Evolutionary conservation across 2,113 vertebrate genomes (phyloP).

Genomic region (Psettodes erumei): DNA sequence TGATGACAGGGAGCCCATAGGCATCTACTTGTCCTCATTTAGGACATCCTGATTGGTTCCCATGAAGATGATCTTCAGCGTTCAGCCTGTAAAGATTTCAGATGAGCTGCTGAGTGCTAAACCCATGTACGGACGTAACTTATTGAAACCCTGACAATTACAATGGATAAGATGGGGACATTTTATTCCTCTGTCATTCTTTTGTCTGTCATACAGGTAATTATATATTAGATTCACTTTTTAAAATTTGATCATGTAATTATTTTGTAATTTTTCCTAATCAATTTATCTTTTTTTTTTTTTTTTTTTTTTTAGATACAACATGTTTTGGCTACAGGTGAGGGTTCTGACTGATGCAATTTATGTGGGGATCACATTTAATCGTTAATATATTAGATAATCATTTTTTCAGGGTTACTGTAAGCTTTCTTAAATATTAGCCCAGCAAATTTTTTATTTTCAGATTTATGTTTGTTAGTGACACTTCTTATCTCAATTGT

Average conservation of each 20-base stretch:
- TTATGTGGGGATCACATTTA: background rate
- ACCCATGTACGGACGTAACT: slow-evolving; percentile 44
- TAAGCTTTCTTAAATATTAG: background rate
- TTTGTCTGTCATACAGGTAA: slow-evolving; percentile 79
- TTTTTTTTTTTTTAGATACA: slow-evolving; percentile 66
- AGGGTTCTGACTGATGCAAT: slow-evolving; percentile 27
- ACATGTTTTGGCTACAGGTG: slow-evolving; percentile 68
- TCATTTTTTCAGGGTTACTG: background rate
- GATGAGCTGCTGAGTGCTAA: slow-evolving; percentile 45
- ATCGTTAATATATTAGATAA: background rate
- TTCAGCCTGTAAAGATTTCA: slow-evolving; percentile 57
- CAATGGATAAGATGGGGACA: slow-evolving; percentile 65
- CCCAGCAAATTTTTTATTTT: no score
- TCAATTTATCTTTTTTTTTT: background rate
- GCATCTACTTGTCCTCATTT: slow-evolving; percentile 76
- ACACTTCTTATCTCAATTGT: background rate
- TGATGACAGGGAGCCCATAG: slow-evolving; percentile 71
- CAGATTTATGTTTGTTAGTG: background rate
- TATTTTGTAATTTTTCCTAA: slow-evolving; percentile 1
- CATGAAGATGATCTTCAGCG: slow-evolving; percentile 60
- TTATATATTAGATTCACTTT: background rate
- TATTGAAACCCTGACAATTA: slow-evolving; percentile 21
- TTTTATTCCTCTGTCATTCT: slow-evolving; percentile 61
- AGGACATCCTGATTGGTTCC: slow-evolving; percentile 78
- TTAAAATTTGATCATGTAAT: background rate